Evolutionary conservation across 2,888 invertebrate genomes (phyloP).

Genomic region (Drosophila aldrichi): DNA sequence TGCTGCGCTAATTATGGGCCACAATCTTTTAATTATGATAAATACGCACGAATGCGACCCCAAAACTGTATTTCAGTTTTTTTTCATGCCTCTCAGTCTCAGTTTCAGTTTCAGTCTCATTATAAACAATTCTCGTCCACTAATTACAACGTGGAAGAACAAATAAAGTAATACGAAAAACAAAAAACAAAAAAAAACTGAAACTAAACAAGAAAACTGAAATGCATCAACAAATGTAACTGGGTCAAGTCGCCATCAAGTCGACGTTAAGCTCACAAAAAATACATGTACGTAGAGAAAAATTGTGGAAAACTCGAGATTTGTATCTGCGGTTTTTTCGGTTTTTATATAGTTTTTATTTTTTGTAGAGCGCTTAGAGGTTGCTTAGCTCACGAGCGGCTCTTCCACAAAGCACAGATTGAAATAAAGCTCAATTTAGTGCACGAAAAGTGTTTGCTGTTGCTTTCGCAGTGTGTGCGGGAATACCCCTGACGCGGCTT

Average conservation of each 20-base stretch:
- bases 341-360: constrained; percentile 24
- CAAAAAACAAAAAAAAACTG: too few relatives aligned
- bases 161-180: constrained; percentile 53
- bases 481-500: constrained; percentile 15
- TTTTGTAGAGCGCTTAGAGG: constrained; percentile 38
- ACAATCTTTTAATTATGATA: constrained; percentile 75
- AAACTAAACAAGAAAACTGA: constrained; percentile 12
- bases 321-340: constrained; percentile 76
- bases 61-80: constrained; percentile 29
- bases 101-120: constrained; percentile 62
- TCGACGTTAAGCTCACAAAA: constrained; percentile 37
- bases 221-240: constrained; percentile 76
- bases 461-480: not conserved
- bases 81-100: constrained; percentile 35
- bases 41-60: constrained; percentile 37
- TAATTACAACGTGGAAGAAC: constrained; percentile 76
- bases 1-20: constrained; percentile 67
- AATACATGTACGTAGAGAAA: constrained; percentile 42
- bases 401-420: constrained; percentile 42
- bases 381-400: constrained; percentile 45
- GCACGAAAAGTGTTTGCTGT: constrained; percentile 45
- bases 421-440: constrained; percentile 57
- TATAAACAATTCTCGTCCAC: constrained; percentile 78
- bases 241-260: constrained; percentile 71
- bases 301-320: constrained; percentile 77